Conservation (phyloP, 2,113 vertebrate species). For the Craseonycteris thonglongyai region DNA sequence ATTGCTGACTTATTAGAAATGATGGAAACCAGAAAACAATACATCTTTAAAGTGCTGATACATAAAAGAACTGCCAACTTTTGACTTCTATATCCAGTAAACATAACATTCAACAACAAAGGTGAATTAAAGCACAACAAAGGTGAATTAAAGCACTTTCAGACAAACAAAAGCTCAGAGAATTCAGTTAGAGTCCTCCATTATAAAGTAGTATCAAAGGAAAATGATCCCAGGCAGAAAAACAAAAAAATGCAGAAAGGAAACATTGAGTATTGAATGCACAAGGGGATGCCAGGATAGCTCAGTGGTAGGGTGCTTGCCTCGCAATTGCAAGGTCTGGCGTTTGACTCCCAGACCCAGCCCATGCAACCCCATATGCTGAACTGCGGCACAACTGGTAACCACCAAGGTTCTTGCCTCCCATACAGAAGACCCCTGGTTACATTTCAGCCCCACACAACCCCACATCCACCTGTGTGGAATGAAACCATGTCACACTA, state of each 20-base stretch:
- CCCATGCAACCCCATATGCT: too few relatives aligned
- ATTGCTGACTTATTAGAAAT: not conserved
- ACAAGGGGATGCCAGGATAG: too few relatives aligned
- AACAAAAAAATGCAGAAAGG: not conserved
- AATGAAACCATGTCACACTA: too few relatives aligned
- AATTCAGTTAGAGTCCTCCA: not conserved
- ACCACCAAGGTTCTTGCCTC: too few relatives aligned
- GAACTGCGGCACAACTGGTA: too few relatives aligned
- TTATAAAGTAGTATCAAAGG: not conserved
- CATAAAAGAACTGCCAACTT: not conserved
- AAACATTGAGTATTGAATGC: not conserved
- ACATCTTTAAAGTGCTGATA: not conserved
- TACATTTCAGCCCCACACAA: too few relatives aligned
- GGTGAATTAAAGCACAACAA: not conserved
- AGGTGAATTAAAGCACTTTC: not conserved
- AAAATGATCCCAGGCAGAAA: not conserved
- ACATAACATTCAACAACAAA: not conserved
- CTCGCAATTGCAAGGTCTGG: too few relatives aligned
- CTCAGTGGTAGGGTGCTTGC: too few relatives aligned
- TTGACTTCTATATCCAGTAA: not conserved
- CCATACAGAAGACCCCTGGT: too few relatives aligned
- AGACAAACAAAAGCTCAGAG: not conserved
- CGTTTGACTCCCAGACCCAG: too few relatives aligned
- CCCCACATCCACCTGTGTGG: too few relatives aligned
- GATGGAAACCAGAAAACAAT: not conserved